Conservation (phyloP, 2,113 vertebrate genomes). For the Thryonomys swinderianus region DNA sequence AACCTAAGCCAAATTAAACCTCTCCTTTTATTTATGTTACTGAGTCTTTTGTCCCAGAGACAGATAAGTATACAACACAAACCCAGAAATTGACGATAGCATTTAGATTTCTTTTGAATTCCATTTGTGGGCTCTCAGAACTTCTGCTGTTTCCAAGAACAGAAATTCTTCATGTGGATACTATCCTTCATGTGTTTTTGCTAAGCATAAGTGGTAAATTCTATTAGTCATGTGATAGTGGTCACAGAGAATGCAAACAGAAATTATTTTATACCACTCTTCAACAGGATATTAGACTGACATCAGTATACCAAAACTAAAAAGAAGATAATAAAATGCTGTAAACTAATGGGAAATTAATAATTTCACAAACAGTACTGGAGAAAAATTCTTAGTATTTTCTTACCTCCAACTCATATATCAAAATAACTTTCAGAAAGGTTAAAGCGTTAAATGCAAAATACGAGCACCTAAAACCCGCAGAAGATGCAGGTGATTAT, state of each 20-base stretch:
- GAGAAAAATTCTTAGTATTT: background rate
- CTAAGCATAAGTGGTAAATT: background rate
- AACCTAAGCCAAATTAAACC: background rate
- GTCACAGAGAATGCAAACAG: background rate
- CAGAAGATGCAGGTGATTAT: background rate
- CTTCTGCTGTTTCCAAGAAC: background rate
- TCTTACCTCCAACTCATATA: background rate
- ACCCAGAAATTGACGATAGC: background rate
- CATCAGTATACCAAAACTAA: background rate
- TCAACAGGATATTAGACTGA: background rate
- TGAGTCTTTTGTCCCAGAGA: background rate
- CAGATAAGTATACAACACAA: background rate
- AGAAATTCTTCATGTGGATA: background rate
- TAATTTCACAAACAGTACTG: background rate
- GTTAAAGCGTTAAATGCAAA: background rate
- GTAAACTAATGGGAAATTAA: constrained; percentile 12
- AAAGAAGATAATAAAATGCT: constrained; percentile 27
- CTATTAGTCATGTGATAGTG: background rate
- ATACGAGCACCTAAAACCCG: background rate
- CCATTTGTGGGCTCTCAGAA: background rate
- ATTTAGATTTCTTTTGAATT: constrained; percentile 24
- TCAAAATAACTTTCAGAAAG: constrained; percentile 32
- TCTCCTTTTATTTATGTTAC: background rate
- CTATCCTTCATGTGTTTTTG: background rate
- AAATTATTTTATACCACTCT: background rate